Conservation (phyloP, 2,113 vertebrate species). For the Tupaia chinensis region DNA sequence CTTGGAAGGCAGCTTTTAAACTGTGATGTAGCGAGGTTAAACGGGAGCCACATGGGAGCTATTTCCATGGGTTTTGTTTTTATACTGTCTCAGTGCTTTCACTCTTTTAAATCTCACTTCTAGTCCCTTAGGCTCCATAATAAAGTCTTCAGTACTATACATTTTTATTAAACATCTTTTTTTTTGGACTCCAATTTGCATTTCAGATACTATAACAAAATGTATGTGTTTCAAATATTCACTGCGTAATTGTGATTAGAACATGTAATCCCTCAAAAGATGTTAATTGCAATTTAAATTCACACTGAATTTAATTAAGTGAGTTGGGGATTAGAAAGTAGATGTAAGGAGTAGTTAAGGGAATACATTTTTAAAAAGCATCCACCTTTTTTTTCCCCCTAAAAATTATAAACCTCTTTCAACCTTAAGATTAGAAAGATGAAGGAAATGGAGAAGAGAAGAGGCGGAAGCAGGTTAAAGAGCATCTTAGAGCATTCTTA, state of each 20-base stretch:
- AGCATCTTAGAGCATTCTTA: conserved; percentile 33
- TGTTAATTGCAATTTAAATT: conserved; percentile 86
- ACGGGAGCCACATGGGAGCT: conserved; percentile 43
- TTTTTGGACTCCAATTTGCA: conserved; percentile 78
- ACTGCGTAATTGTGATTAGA: conserved; percentile 82
- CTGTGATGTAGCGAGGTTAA: conserved; percentile 47
- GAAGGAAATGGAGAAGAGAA: not conserved
- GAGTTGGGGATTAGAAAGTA: conserved; percentile 82
- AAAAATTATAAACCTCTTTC: conserved; percentile 72
- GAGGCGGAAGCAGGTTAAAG: conserved; percentile 40
- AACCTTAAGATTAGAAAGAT: conserved; percentile 54
- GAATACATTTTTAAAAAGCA: conserved; percentile 79
- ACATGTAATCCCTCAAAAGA: conserved; percentile 85
- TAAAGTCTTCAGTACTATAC: conserved; percentile 80
- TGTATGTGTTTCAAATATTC: conserved; percentile 83
- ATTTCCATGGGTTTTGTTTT: conserved; percentile 62
- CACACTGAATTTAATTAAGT: conserved; percentile 84
- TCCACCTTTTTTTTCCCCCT: conserved; percentile 50
- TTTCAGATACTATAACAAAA: conserved; percentile 84
- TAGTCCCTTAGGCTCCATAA: conserved; percentile 75
- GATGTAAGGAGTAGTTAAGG: conserved; percentile 80
- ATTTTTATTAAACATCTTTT: conserved; percentile 84
- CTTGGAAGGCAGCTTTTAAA: conserved; percentile 62
- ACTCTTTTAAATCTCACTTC: conserved; percentile 63
- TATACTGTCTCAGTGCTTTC: conserved; percentile 67